These are phyloP conservation scores for Crocallis elinguaria DNA, from an alignment of 2,888 invertebrate species.

Conservation along the genomic window DNA sequence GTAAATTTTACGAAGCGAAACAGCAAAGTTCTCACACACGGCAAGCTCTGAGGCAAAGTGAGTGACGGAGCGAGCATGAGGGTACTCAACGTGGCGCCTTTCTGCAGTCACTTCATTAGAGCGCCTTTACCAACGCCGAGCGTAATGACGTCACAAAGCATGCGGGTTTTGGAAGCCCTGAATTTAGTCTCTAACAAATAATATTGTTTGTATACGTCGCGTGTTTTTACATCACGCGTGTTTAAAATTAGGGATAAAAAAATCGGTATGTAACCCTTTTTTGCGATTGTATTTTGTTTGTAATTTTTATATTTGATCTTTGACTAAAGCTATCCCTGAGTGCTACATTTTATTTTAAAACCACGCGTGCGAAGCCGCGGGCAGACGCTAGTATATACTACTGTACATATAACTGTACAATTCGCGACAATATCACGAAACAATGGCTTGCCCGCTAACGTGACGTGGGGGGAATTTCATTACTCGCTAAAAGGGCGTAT, in stretches of 20 bases:
- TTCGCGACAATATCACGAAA: conserved; percentile 9
- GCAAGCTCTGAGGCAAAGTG: neutral
- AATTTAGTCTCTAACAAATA: too few relatives aligned
- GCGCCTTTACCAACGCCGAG: conserved; percentile 17
- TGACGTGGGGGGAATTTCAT: conserved; percentile 41
- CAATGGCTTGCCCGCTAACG: conserved; percentile 12
- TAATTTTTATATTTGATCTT: too few relatives aligned
- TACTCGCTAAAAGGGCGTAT: conserved; percentile 44
- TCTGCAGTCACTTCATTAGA: conserved; percentile 42
- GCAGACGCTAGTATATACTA: neutral
- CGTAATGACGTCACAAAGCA: conserved; percentile 10
- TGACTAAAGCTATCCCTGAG: too few relatives aligned
- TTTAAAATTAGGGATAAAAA: too few relatives aligned
- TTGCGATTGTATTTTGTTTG: too few relatives aligned
- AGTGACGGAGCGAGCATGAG: conserved; percentile 13
- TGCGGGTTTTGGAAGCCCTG: neutral
- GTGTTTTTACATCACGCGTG: too few relatives aligned
- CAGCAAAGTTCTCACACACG: too few relatives aligned
- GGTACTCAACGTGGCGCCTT: conserved; percentile 27
- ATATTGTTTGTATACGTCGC: too few relatives aligned
- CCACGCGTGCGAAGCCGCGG: too few relatives aligned
- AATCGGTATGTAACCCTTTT: too few relatives aligned
- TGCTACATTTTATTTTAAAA: too few relatives aligned
- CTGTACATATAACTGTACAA: neutral
- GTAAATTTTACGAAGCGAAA: too few relatives aligned